Base-by-base conservation (phyloP, 2,888 invertebrate genomes). In the Napeogenes inachia region DNA sequence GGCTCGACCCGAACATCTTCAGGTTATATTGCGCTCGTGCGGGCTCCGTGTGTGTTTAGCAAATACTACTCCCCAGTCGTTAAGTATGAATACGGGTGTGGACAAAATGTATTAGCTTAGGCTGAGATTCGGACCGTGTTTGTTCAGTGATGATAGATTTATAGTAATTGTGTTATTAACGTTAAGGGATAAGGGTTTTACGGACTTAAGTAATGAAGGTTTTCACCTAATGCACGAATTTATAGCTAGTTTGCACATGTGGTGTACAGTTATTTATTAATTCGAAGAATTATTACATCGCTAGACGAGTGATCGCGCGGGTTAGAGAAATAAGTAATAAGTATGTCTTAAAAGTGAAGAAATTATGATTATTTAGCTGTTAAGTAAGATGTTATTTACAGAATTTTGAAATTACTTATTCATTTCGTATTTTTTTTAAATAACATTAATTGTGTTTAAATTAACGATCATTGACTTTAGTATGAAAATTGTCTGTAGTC, bases 161-260 rank as follows among this genome's bases (percentile, higher is more conserved):
- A 90, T 90, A 89, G 90, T 90, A 89, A 90, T 89, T 90, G 89
- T 89, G 90, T 90, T 90, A 90, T 89, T 90, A 90, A 89, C 89
- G 88, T 89, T 90, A 89, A 87, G 88, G 89, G 89, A 85, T 89
- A 89, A 90, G 89, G 90, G 89, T 88, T 89, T 89, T 87, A 89
- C 86, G 87, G 87, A 82, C 87, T 89, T 89, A 88, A 89, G 88
- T 89, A 89, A 89, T 87, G 88, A 88, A 89, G 79, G 88, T 85
- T 85, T 83, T 86, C 78, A 85, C 84, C 82, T 88, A 89, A 90
- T 88, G 79, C 87, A 75, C 71, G 84, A 82, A 89, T 88, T 89
- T 89, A 89, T 89, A 83, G 85, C 81, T 77, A 80, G 80, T 81
- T 83, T 80, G 81, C 81, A 84, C 85, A 87, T 82, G 84, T 82